Base-by-base conservation (phyloP, 2,888 invertebrate genomes). In the Synergus laeviventris region DNA sequence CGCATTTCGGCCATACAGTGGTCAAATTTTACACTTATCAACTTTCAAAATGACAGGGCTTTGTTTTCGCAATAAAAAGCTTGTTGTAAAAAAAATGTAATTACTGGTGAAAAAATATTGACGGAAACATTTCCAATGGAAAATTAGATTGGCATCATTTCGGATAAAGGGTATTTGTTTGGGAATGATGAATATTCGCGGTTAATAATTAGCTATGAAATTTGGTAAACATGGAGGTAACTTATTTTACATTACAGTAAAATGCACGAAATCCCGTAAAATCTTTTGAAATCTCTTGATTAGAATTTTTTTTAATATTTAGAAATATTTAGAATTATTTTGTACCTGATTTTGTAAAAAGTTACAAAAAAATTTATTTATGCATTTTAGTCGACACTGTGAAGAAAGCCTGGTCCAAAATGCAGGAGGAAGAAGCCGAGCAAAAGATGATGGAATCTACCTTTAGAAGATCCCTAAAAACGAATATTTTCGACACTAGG, bases 351-450 rank as follows among this genome's bases (percentile, higher is more conserved):
- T n/a, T n/a, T n/a, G n/a, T n/a, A 31, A 31, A 31, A 31, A 31
- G 4, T 4, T 1, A 0, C 31, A 31, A 7, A 5, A 45, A 64
- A 21, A 21, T 49, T 0, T 24, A 21, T 70, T 59, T 76, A 49
- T 64, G 62, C 59, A 76, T 78, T 78, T 59, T 74, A 82, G 83
- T 75, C 49, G 77, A 77, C 1, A 18, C 59, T 24, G 77, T 80
- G 74, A 82, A 83, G 77, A 82, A 83, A 75, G 75, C 78, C 12
- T 83, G 83, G 83, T 79, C 77, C 12, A 81, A 82, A 64, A 70
- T 82, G 5, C 78, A 76, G 76, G 76, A 82, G 42, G 60, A 66
- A 70, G 79, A 79, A 61, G 64, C 18, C 9, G 78, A 78, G 61
- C 79, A 76, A 45, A 36, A 54, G 31, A 36, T n/a, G 3, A n/a